Conservation (phyloP, 2,888 invertebrate genomes). For the Agrypnus murinus region DNA sequence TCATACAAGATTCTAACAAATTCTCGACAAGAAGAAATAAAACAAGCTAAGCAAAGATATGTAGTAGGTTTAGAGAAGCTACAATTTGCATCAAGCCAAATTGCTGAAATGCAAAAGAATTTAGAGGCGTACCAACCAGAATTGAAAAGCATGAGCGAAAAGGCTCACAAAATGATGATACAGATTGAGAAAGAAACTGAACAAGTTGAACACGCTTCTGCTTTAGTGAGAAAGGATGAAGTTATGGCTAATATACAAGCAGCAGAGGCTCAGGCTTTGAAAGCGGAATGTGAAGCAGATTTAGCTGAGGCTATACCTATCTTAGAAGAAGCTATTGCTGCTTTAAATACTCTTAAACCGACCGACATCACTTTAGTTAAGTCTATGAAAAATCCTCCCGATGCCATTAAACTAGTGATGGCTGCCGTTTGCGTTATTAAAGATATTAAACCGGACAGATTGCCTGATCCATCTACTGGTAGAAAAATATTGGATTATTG, state of each 20-base stretch:
- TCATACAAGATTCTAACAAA: slow-evolving; percentile 83
- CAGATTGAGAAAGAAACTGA: slow-evolving; percentile 84
- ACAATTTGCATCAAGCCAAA: slow-evolving; percentile 84
- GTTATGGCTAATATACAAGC: slow-evolving; percentile 91
- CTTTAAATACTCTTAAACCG: slow-evolving; percentile 89
- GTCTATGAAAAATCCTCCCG: slow-evolving; percentile 92
- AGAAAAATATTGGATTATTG: slow-evolving; percentile 86
- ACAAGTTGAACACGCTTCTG: slow-evolving; percentile 86
- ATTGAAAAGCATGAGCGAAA: slow-evolving; percentile 81
- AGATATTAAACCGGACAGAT: slow-evolving; percentile 84
- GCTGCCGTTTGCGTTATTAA: slow-evolving; percentile 94
- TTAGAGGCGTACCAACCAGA: slow-evolving; percentile 84
- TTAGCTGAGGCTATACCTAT: slow-evolving; percentile 91
- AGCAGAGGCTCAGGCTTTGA: slow-evolving; percentile 86
- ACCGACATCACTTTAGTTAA: slow-evolving; percentile 89
- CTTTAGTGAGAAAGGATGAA: slow-evolving; percentile 89
- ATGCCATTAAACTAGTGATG: slow-evolving; percentile 88
- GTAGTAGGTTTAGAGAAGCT: slow-evolving; percentile 79
- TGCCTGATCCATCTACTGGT: slow-evolving; percentile 82
- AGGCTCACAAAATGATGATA: slow-evolving; percentile 84
- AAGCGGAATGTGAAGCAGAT: slow-evolving; percentile 94
- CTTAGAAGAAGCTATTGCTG: slow-evolving; percentile 83
- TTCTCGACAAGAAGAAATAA: slow-evolving; percentile 82
- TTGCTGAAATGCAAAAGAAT: slow-evolving; percentile 84
- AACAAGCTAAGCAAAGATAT: slow-evolving; percentile 82